Base-by-base conservation (phyloP, 2,113 vertebrate genomes). In the Chloebia gouldiae region DNA sequence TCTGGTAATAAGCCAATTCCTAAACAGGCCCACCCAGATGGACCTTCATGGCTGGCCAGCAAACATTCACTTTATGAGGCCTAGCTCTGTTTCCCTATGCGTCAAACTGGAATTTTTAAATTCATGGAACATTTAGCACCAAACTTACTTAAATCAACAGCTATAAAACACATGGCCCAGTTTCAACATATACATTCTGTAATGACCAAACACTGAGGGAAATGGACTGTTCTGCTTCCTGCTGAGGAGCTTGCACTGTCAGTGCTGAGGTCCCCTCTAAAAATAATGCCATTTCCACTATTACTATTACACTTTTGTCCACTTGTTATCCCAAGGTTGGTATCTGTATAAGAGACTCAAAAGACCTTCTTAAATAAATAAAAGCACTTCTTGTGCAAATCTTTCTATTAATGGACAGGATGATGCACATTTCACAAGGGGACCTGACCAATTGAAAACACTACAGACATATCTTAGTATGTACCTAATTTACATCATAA, bases 401-500 rank as follows among this genome's bases (percentile, higher is more conserved):
- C 18, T 39, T 79, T 69, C 57, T 69, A 31, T 25, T 60, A 72
- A 60, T 20, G 19, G 13, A 72, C 6, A 40, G 57, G 25, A 40
- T 24, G 23, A 73, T 24, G 71, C 28, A 93, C 12, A 9, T 18
- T 72, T 42, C 54, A 56, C 50, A 66, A 9, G 22, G 11, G 7
- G 9, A 81, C n/a, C 86, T 2, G 5, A 81, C 3, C 5, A 14
- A 47, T 7, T 20, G 31, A 63, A 73, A 35, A 47, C 22, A 51
- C 44, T 37, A 24, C 8, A 27, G 28, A 35, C 27, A 9, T 25
- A 53, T 0, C 0, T 2, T 9, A 40, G 17, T 13, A 65, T 27
- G 19, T 18, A 57, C 35, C 23, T 80, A 22, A 70, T 44, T 59
- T 50, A 45, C 35, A 39, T 65, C 65, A 73, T n/a, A n/a, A n/a